A percentile compares a stretch with the other conserved stretches of the same genome.
These are phyloP conservation scores for Halisarca cf. caerulea DNA, from an alignment of 37 sponge, comb jelly and placozoan genomes.

Conservation along the genomic window DNA sequence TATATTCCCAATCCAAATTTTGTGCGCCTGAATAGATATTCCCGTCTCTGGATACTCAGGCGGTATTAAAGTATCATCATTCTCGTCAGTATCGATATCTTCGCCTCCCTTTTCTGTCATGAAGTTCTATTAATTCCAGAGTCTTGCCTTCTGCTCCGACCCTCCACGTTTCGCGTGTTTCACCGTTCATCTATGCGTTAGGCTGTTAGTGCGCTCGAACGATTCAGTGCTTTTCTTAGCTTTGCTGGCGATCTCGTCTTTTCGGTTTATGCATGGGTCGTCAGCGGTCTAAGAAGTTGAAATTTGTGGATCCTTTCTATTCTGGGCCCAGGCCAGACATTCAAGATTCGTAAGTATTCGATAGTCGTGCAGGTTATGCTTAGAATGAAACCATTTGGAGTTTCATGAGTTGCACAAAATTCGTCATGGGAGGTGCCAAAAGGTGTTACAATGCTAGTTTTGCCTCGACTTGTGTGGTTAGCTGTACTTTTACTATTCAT, in stretches of 20 bases:
- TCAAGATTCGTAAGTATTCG: neutral
- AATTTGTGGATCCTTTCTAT: conserved; percentile 79
- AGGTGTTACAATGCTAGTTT: too few species aligned
- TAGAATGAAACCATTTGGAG: neutral
- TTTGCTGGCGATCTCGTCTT: too few species aligned
- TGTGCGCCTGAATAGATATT: conserved; percentile 75
- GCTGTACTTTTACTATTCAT: too few species aligned
- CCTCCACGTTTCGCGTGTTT: too few species aligned
- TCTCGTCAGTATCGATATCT: neutral
- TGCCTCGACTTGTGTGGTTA: too few species aligned
- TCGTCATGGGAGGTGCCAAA: too few species aligned
- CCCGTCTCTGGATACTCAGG: conserved; percentile 61
- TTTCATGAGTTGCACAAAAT: too few species aligned
- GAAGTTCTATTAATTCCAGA: too few species aligned
- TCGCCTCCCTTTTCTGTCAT: conserved; percentile 1
- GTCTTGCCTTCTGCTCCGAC: too few species aligned
- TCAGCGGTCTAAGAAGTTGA: conserved; percentile 52
- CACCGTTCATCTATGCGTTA: too few species aligned
- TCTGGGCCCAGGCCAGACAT: conserved; percentile 51
- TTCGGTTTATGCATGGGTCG: conserved; percentile 14
- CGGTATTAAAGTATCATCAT: conserved; percentile 33
- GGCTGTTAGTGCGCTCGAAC: too few species aligned
- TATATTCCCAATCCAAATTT: conserved; percentile 82
- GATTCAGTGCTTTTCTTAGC: too few species aligned
- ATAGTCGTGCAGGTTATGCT: neutral